These are phyloP conservation scores for Denticeps clupeoides DNA, from an alignment of 2,797 vertebrate genomes.

Conservation along the genomic window DNA sequence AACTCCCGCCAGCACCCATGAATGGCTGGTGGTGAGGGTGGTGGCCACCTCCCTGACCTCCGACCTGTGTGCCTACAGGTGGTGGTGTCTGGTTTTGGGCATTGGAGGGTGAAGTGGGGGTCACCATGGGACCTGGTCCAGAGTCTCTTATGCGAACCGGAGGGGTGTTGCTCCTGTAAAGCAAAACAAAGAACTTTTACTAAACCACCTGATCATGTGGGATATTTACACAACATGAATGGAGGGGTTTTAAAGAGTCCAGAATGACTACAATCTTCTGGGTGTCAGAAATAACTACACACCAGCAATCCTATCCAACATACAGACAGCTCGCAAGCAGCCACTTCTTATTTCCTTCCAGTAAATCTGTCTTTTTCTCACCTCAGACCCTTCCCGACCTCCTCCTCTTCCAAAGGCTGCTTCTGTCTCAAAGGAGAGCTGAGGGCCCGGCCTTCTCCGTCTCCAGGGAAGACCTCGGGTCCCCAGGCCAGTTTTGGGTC, in stretches of 20 bases:
- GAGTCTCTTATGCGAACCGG: slow-evolving; percentile 65
- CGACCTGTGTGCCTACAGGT: slow-evolving; percentile 50
- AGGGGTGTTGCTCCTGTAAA: slow-evolving; percentile 74
- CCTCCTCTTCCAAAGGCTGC: slow-evolving; percentile 69
- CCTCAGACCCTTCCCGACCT: slow-evolving; percentile 70
- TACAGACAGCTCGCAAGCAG: too few relatives aligned
- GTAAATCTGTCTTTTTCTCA: slow-evolving; percentile 35
- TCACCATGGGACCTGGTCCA: slow-evolving; percentile 50
- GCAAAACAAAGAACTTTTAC: slow-evolving; percentile 3
- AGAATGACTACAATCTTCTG: too few relatives aligned
- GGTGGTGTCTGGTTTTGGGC: slow-evolving; percentile 62
- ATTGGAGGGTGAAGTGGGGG: slow-evolving; percentile 42
- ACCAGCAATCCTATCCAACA: too few relatives aligned
- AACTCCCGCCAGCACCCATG: slow-evolving; percentile 58
- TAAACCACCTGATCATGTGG: neutral
- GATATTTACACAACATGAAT: too few relatives aligned
- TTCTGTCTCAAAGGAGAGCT: slow-evolving; percentile 72
- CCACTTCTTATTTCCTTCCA: too few relatives aligned
- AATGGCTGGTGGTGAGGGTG: slow-evolving; percentile 61
- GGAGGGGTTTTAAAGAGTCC: too few relatives aligned
- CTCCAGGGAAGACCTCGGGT: slow-evolving; percentile 67
- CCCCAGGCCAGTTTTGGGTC: slow-evolving; percentile 84
- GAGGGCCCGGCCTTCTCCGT: slow-evolving; percentile 59
- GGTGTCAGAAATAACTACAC: too few relatives aligned
- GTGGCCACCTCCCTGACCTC: slow-evolving; percentile 42